Evolutionary conservation across 1,140 invertebrate genomes (phyloP).

Genomic region (Nasonia longicornis): DNA sequence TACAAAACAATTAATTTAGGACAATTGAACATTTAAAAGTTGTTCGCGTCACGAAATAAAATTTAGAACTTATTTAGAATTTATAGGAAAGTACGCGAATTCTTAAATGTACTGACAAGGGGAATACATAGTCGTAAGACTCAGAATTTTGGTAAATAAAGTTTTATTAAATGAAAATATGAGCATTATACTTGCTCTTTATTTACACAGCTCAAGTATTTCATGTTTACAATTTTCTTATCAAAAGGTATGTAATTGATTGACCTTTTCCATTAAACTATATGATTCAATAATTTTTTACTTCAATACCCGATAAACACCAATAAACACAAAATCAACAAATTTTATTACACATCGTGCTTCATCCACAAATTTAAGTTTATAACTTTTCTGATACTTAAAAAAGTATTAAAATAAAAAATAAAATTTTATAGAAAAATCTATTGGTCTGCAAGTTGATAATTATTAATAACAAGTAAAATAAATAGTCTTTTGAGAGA

Average conservation of each 20-base stretch:
- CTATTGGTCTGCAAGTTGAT: constrained; percentile 14
- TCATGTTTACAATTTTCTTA: not conserved
- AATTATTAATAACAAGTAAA: constrained; percentile 29
- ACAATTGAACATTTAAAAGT: no score
- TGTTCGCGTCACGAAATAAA: no score
- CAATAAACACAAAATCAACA: not conserved
- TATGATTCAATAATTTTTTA: not conserved
- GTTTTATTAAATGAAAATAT: constrained; percentile 43
- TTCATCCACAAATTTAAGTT: not conserved
- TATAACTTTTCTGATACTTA: not conserved
- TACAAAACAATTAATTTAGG: no score
- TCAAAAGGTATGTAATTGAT: constrained; percentile 20
- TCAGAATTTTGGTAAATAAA: constrained; percentile 3
- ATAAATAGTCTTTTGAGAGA: constrained; percentile 1
- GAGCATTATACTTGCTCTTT: constrained; percentile 25
- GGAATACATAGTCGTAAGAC: not conserved
- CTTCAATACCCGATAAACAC: not conserved
- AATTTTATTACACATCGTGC: not conserved
- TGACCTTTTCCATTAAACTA: not conserved
- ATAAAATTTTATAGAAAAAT: constrained; percentile 33
- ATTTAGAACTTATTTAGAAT: no score
- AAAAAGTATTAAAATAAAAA: constrained; percentile 36
- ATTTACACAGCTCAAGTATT: constrained; percentile 30
- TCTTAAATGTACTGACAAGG: no score
- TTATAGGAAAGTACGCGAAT: no score